Evolutionary conservation across 2,888 invertebrate species (phyloP), one percentile per base, ranked within the genome.

Genomic region (Caradrina kadenii): DNA sequence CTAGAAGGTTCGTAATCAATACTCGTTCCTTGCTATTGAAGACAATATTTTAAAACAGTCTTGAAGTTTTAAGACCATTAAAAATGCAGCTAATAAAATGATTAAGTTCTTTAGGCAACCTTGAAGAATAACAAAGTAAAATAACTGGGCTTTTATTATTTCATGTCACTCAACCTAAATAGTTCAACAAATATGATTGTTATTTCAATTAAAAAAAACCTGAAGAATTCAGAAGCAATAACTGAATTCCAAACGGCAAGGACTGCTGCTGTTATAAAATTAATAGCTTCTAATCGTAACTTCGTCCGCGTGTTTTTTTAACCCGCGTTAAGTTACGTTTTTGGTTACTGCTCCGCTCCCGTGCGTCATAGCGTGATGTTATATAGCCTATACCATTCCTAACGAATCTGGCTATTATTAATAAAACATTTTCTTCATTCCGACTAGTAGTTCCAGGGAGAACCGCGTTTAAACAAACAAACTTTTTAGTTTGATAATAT

Each of bases 41-140:
- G 26, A 35, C 1, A 35, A 35, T 35, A 35, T 35, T 8, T 35
- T 35, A 35, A 6, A 6, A 35, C 6, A n/a, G 35, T 8, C 6
- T 7, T 19, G 48, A 2, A 17, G 35, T 39, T 26, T 13, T 3
- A 26, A 13, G 11, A 4, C 10, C 11, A 17, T 22, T 31, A 19
- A 52, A 1, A 52, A 63, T 15, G 15, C 19, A 45, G 17, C 2
- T 22, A 17, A 45, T 60, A 0, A n/a, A 71, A 56, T 1, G 0
- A 42, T 56, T 35, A 35, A 35, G 8, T 35, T 8, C 35, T 26
- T 26, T 26, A 26, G 26, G 35, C 35, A 52, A 49, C 54, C 74
- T 70, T 74, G 21, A 74, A 15, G 17, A 31, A 73, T 31, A 64
- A 35, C 22, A 26, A 35, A 54, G 6, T 39, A 54, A 73, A 54